Percentiles rank a stretch among this genome's conserved stretches.
Evolutionary conservation across 2,113 vertebrate species (phyloP).

Genomic region (Illadopsis cleaveri): DNA sequence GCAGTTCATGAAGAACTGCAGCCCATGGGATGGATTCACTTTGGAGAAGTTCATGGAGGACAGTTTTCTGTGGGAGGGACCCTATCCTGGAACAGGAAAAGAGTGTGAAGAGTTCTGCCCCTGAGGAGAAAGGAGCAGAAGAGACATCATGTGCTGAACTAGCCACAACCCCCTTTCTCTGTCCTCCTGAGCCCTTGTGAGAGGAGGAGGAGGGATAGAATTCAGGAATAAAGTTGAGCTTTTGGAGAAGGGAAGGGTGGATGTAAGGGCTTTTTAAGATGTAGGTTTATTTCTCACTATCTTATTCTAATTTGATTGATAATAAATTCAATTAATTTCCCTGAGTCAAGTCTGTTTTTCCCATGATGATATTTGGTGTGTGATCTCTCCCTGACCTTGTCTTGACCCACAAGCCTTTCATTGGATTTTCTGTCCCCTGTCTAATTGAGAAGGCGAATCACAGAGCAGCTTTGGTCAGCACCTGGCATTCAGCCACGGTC

Average conservation of each 20-base stretch:
- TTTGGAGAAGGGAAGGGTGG: not conserved
- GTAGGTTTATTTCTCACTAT: not conserved
- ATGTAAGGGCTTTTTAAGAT: rapidly evolving
- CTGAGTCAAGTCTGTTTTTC: not conserved
- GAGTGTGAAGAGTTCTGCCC: not conserved
- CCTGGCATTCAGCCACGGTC: not conserved
- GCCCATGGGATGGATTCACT: not conserved
- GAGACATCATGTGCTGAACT: not conserved
- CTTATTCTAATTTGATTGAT: not conserved
- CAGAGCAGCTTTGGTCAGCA: not conserved
- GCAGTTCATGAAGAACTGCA: not conserved
- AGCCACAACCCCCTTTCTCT: not conserved
- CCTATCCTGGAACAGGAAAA: not conserved
- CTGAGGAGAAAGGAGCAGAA: not conserved
- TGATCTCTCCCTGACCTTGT: not conserved
- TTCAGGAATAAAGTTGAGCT: not conserved
- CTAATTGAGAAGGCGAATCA: not conserved
- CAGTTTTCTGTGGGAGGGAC: not conserved
- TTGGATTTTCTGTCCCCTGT: not conserved
- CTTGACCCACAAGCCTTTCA: not conserved
- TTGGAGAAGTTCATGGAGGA: not conserved
- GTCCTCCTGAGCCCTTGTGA: not conserved
- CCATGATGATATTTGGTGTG: not conserved
- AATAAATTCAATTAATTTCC: not conserved
- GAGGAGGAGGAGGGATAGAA: not conserved